Base-by-base conservation (phyloP, 2,113 vertebrate species). In the Octodon degus region DNA sequence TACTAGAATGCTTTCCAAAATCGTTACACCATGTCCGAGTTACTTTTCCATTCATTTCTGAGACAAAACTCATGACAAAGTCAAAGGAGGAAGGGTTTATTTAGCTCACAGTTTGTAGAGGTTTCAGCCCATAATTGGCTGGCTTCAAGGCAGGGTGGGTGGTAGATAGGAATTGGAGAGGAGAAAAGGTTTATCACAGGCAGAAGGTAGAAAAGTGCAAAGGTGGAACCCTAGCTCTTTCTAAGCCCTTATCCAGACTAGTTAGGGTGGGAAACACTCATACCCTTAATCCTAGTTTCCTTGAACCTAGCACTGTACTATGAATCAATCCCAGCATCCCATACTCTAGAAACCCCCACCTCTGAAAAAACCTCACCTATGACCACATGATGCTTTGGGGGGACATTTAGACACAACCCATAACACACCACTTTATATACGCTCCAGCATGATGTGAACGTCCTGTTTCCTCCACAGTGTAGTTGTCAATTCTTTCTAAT, bases 151-250 rank as follows among this genome's bases (percentile, higher is more conserved):
- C n/a, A 72, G 22, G 20, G n/a, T 22, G 70, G 70, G 3, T 22
- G 19, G 19, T 0, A 72, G 19, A 40, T 1, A 9, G n/a, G n/a
- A 19, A 22, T n/a, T 7, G 0, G 7, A 72, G 2, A 40, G 70
- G 8, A 72, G 20, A 72, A n/a, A 11, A 9, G 37, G 70, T 22
- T 72, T 9, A n/a, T 19, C 8, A 8, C 17, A 9, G 14, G n/a
- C 8, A 22, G n/a, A 22, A 72, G 34, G 7, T 22, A 40, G 70
- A 19, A 72, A 40, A 40, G 19, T 14, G 20, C n/a, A 72, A 37
- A 5, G 19, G 43, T 43, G 43, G 43, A 43, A 43, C 43, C 43
- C 43, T 43, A 43, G 43, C 43, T 43, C 43, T 43, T 43, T 43
- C 43, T 43, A 43, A 43, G 43, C 43, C 5, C 43, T 72, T 72